Evolutionary conservation across 2,888 invertebrate species (phyloP), one percentile per base, ranked within the genome.

Genomic region (Xylota segnis): DNA sequence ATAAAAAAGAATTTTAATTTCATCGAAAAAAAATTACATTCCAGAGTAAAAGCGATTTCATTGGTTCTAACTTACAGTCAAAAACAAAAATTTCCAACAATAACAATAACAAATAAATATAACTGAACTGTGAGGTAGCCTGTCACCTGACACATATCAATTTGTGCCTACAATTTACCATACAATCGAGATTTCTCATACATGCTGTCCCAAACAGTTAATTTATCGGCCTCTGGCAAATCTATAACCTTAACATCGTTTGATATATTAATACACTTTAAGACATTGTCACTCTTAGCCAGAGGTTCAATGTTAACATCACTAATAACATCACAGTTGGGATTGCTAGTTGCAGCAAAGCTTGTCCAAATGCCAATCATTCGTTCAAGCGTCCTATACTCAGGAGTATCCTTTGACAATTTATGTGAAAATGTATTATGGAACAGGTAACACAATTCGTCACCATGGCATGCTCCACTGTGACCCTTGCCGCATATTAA

Each of bases 401-500:
- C 92, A 2, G 14, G 45, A 0, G 89, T 88, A 4, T 89, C 88
- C 10, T 87, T 84, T 0, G 87, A 32, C 34, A 91, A 74, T 58
- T 89, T 90, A 0, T 83, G 79, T 0, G 90, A 87, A 4, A 88
- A 87, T 5, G 89, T 59, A 78, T 89, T 90, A 40, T 90, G 90
- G 45, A 92, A 92, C 0, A 92, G 61, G 58, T 92, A 92, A 4
- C 91, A 90, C 5, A 92, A 18, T 45, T 92, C 92, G 82, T 92
- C 92, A 0, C 88, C 92, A 87, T 92, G 92, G 16, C 90, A 89
- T 1, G 90, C 90, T 3, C 92, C 92, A 1, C 89, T 88, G 0
- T 90, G 77, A 0, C 65, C 79, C 4, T 87, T 79, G 2, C 90
- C 91, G 63, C 91, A 91, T 14, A 89, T 89, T 4, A 90, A 61